These are phyloP conservation scores for Diadophis punctatus DNA, from an alignment of 2,113 vertebrate species.

Conservation along the genomic window DNA sequence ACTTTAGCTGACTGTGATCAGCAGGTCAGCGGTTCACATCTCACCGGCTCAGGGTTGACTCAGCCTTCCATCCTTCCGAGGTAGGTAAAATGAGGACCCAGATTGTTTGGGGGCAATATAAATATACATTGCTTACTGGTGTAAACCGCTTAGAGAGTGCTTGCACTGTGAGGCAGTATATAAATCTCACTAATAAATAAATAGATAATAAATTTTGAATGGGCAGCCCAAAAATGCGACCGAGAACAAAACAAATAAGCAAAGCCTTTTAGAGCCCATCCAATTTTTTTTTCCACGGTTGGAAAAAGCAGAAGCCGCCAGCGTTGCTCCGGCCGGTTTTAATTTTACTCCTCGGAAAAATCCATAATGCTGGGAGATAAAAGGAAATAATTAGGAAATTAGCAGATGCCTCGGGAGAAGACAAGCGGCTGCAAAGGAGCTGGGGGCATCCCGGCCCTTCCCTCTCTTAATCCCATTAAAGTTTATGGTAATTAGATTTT, in stretches of 20 bases:
- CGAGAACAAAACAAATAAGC: not conserved
- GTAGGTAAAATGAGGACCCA: too few species aligned
- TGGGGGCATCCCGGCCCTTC: slow-evolving; percentile 30
- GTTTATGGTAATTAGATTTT: slow-evolving; percentile 38
- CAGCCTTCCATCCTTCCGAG: too few species aligned
- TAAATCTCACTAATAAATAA: too few species aligned
- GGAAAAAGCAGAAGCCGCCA: not conserved
- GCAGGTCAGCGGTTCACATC: too few species aligned
- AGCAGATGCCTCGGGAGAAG: slow-evolving; percentile 23
- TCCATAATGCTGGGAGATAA: slow-evolving; percentile 16
- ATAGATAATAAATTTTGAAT: too few species aligned
- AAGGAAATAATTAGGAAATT: slow-evolving; percentile 40
- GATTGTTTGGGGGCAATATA: too few species aligned
- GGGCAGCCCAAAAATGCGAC: not conserved
- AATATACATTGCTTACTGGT: too few species aligned
- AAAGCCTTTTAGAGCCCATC: not conserved
- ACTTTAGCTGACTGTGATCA: too few species aligned
- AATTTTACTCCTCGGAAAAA: not conserved
- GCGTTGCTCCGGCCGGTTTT: not conserved
- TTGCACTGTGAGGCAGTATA: too few species aligned
- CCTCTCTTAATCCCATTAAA: slow-evolving; percentile 27
- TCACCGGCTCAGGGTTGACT: too few species aligned
- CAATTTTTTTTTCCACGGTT: not conserved
- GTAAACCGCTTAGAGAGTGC: too few species aligned
- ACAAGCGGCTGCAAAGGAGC: slow-evolving; percentile 4